phyloP scores from a whole-genome alignment of 1,140 invertebrate genomes.

The Dendrolimus kikuchii region DNA sequence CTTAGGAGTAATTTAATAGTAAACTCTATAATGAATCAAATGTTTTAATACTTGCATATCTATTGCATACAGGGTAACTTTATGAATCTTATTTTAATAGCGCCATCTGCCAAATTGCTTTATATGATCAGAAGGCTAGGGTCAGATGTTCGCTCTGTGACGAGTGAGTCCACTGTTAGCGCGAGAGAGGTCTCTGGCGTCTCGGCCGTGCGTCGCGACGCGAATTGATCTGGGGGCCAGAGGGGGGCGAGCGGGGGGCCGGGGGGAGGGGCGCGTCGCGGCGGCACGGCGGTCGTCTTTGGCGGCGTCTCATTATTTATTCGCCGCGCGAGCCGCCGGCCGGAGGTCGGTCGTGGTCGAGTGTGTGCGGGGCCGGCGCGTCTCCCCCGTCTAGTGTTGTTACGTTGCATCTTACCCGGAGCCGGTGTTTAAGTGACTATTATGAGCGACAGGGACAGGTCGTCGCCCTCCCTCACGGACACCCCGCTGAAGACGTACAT shows the following conservation, averaged over 20 bases:
- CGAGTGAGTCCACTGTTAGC: no score
- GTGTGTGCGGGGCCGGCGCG: constrained; percentile 58
- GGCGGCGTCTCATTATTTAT: constrained; percentile 44
- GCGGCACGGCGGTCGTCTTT: constrained; percentile 19
- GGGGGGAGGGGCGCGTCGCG: constrained; percentile 7
- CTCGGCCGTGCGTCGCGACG: background rate
- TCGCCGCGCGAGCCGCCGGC: constrained; percentile 64
- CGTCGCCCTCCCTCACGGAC: constrained; percentile 84
- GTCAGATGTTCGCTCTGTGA: no score
- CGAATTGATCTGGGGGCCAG: background rate
- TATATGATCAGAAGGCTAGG: no score
- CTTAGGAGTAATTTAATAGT: no score
- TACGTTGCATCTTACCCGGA: constrained; percentile 33
- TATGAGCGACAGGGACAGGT: constrained; percentile 86
- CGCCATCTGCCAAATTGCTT: constrained; percentile 13
- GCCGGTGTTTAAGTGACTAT: constrained; percentile 61
- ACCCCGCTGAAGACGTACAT: constrained; percentile 84
- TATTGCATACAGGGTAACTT: background rate
- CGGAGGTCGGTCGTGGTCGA: constrained; percentile 61
- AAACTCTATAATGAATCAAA: no score
- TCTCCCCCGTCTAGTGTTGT: constrained; percentile 55
- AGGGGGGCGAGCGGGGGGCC: background rate
- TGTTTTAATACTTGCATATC: no score
- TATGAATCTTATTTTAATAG: background rate
- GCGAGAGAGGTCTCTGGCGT: background rate